Base-by-base conservation (phyloP, 2,888 invertebrate genomes). In the Azorinus chamasolen region DNA sequence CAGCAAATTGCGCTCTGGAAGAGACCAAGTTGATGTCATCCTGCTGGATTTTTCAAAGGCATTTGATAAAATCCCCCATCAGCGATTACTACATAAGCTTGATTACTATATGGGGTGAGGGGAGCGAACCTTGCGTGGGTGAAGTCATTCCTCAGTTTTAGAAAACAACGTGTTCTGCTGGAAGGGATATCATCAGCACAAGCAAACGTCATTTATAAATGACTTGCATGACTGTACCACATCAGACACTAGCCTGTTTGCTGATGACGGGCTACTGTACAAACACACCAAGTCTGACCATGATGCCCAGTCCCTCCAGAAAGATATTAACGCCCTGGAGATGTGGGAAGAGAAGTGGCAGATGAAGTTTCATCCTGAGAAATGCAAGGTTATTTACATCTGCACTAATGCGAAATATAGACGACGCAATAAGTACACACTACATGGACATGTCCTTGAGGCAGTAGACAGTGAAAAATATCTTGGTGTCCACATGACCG, bases 31-130 rank as follows among this genome's bases (percentile, higher is more conserved):
- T 8, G 37, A 37, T 27, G 24, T 46, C 27, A 45, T 45, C n/a
- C 53, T 59, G 16, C 61, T 43, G 5, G 59, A 32, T 32, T 32
- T 32, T 10, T 32, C 4, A 10, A 32, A 32, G 32, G 32, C 61
- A 1, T 59, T 61, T 41, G 59, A 61, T n/a, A 69, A 69, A 27
- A 43, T 53, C 25, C 20, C 68, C 18, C 41, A 58, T 27, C 39
- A 48, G 14, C 39, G 68, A n/a, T 54, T 69, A 6, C 37, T 27
- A 2, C 24, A 63, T n/a, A 63, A 63, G 43, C 41, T 53, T 39
- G 27, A n/a, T n/a, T n/a, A 24, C 39, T 61, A 12, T 53, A 61
- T 27, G 69, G 69, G n/a, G 54, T 69, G 10, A 50, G 61, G 46
- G 45, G 45, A 14, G 20, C 41, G 14, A 54, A 18, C 20, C 43